Percentiles rank a stretch among this genome's conserved stretches.
Conservation (phyloP, 2,797 vertebrate genomes). For the Lacerta viridis region DNA sequence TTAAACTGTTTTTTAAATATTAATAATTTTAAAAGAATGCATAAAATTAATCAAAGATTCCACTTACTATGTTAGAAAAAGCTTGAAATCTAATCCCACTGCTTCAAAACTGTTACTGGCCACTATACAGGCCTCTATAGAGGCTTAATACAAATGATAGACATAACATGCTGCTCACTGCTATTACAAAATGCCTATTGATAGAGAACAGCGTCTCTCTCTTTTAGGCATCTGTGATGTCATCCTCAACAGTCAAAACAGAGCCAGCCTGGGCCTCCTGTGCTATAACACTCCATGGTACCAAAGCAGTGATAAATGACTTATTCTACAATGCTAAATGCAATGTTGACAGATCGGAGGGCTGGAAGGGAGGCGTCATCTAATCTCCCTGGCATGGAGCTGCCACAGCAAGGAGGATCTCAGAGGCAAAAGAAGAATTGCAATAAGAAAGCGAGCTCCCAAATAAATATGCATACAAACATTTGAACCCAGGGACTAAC, state of each 20-base stretch:
- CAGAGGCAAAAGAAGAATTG: neutral
- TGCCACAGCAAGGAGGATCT: neutral
- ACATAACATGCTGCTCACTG: neutral
- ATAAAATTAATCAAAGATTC: slow-evolving; percentile 44
- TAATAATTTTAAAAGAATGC: slow-evolving; percentile 12
- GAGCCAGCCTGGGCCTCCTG: neutral
- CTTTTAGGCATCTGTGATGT: neutral
- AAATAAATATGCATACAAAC: neutral
- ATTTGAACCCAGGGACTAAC: neutral
- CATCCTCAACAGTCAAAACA: slow-evolving; percentile 6
- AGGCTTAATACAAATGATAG: neutral
- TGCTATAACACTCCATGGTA: rapidly evolving
- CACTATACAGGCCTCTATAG: neutral
- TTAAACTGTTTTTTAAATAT: slow-evolving; percentile 36
- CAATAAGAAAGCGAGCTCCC: neutral
- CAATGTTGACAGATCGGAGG: neutral
- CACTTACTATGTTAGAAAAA: slow-evolving; percentile 19
- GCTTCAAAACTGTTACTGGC: neutral
- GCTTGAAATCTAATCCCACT: neutral
- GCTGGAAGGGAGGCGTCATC: neutral
- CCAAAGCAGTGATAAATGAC: neutral
- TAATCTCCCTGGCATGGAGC: neutral
- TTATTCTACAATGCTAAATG: neutral
- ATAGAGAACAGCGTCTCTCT: neutral
- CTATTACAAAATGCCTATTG: slow-evolving; percentile 38